phyloP scores from a whole-genome alignment of 2,113 vertebrate species.

The Zingel zingel region DNA sequence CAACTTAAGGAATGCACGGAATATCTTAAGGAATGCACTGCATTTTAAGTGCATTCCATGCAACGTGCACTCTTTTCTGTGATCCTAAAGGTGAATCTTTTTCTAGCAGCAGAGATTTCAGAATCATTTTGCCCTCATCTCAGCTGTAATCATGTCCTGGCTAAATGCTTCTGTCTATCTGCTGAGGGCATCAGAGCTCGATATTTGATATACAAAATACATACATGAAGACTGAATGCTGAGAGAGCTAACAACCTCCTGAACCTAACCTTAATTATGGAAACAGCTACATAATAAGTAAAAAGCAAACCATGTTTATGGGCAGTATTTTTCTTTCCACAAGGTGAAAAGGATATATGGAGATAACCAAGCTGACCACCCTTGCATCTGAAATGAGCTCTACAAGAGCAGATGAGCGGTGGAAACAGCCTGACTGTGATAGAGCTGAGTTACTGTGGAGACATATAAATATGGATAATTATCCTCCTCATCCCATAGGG shows the following conservation, averaged over 20 bases:
- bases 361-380: slow-evolving; percentile 1
- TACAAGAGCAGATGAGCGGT: slow-evolving; percentile 31
- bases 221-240: slow-evolving; percentile 38
- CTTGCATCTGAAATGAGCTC: slow-evolving; percentile 29
- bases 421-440: slow-evolving; percentile 39
- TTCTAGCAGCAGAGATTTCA: background rate
- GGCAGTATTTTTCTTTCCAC: slow-evolving; percentile 1
- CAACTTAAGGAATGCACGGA: background rate
- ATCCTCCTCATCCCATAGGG: slow-evolving; percentile 22
- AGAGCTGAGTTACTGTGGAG: background rate
- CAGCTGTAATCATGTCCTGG: background rate
- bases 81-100: background rate
- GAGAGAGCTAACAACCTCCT: slow-evolving; percentile 2
- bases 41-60: background rate
- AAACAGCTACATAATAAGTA: slow-evolving; percentile 14
- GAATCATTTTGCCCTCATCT: background rate
- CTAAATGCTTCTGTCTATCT: background rate
- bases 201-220: slow-evolving; percentile 27
- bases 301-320: background rate
- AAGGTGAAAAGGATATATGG: slow-evolving; percentile 16
- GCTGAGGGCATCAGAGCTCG: slow-evolving; percentile 27
- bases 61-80: background rate
- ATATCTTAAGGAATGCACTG: background rate
- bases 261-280: background rate
- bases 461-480: slow-evolving; percentile 53